Evolutionary conservation across 2,797 vertebrate genomes (phyloP).

Genomic region (Remorina albescens): DNA sequence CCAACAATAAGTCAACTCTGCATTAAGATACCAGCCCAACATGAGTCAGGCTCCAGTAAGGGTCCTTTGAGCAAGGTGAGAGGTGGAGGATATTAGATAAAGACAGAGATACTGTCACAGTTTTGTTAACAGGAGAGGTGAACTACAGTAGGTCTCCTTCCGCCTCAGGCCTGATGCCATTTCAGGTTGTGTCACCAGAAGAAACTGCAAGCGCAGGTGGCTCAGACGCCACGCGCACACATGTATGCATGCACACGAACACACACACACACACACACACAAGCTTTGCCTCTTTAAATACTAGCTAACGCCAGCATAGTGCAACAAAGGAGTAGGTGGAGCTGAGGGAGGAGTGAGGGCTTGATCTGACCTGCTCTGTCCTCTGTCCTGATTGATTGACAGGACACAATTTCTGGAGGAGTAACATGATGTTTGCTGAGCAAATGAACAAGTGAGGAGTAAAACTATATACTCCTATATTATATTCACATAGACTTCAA

Average conservation of each 20-base stretch:
- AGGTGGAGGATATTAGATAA: neutral
- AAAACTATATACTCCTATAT: too few relatives aligned
- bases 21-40: neutral
- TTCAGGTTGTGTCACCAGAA: slow-evolving; percentile 38
- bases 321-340: too few relatives aligned
- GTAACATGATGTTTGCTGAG: too few relatives aligned
- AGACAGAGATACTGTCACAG: neutral
- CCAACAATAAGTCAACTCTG: neutral
- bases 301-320: neutral
- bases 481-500: too few relatives aligned
- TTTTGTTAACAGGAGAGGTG: slow-evolving; percentile 14
- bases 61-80: neutral
- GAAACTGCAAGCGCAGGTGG: slow-evolving; percentile 49
- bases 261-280: slow-evolving; percentile 8
- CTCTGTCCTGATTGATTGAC: too few relatives aligned
- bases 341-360: too few relatives aligned
- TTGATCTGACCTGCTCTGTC: too few relatives aligned
- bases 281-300: neutral
- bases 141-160: slow-evolving; percentile 9
- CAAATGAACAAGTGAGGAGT: too few relatives aligned
- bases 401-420: too few relatives aligned
- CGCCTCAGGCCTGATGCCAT: slow-evolving; percentile 39
- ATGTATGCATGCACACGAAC: too few relatives aligned
- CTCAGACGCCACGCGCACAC: slow-evolving; percentile 43
- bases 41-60: neutral